Evolutionary conservation across 2,888 invertebrate genomes (phyloP), one percentile per base, ranked within the genome.

Genomic region (Acleris literana): DNA sequence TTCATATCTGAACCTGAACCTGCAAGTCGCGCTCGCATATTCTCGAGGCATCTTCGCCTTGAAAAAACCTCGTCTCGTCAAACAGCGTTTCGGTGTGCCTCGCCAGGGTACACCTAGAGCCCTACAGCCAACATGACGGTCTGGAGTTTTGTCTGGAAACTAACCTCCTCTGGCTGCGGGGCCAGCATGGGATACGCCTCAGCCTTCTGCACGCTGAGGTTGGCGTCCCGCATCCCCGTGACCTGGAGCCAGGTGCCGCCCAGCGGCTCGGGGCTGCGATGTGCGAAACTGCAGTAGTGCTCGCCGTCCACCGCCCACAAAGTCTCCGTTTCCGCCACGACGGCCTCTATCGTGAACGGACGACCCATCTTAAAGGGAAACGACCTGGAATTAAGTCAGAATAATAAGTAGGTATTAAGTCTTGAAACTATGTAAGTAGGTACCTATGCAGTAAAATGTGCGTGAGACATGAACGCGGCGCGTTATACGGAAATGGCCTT

Each of bases 251-350:
- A 92, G 43, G 72, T 71, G 0, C 87, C 90, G 1, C 67, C 69
- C 17, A 87, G 70, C 0, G 85, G 79, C 60, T 80, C 83, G 1
- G 92, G 92, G 55, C 68, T 80, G 2, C 95, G 93, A 80, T 96
- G 96, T 5, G 86, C 79, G 80, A 93, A 97, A 52, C 93, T 93
- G 78, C 96, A 96, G 81, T 96, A 96, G 79, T 96, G 96, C 71
- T 93, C 93, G 0, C 96, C 96, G 81, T 97, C 95, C 22, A 97
- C 92, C 1, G 96, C 95, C 75, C 96, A 94, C 86, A 95, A 82
- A 46, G 94, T 95, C 72, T 94, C 94, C 22, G 88, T 87, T 33
- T 94, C 93, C 46, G 94, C 94, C 0, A 95, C 84, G 17, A 95
- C 81, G 61, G 95, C 88, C 80, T 94, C 94, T 74, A 96, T 87